Evolutionary conservation across 2,797 vertebrate genomes (phyloP).

Genomic region (Lerista edwardsae): DNA sequence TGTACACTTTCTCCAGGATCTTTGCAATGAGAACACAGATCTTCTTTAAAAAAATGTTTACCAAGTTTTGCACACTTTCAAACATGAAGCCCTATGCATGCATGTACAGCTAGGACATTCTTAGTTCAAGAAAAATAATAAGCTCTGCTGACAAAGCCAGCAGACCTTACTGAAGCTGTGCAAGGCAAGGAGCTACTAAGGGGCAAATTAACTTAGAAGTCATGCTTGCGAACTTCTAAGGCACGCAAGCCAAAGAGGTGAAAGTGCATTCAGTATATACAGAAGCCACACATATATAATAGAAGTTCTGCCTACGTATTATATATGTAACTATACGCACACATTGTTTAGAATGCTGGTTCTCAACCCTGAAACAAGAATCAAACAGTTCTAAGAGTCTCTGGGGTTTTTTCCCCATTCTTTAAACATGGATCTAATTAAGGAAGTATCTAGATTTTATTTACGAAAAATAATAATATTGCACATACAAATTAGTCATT

Average conservation of each 20-base stretch:
- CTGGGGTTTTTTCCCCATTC: not conserved
- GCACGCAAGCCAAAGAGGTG: not conserved
- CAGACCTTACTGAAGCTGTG: not conserved
- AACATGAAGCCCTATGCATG: slow-evolving; percentile 10
- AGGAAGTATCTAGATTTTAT: not conserved
- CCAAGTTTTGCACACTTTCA: not conserved
- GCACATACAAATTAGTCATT: not conserved
- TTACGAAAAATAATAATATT: too few species aligned
- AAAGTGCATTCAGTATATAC: not conserved
- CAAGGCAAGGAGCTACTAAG: slow-evolving; percentile 32
- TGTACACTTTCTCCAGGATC: not conserved
- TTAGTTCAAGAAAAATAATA: not conserved
- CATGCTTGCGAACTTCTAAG: slow-evolving; percentile 13
- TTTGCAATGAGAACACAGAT: fast-evolving
- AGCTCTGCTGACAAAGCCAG: slow-evolving; percentile 31
- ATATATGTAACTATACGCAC: not conserved
- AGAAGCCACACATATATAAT: not conserved
- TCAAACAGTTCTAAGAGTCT: not conserved
- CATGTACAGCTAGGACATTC: slow-evolving; percentile 1
- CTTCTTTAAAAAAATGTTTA: not conserved
- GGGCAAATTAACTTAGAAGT: slow-evolving; percentile 28
- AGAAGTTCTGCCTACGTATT: not conserved
- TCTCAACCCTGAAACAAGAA: not conserved
- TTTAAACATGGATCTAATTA: not conserved
- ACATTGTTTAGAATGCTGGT: not conserved